Evolutionary conservation across 23 tunicate genomes (phyloP).

Genomic region (Botrylloides violaceus): DNA sequence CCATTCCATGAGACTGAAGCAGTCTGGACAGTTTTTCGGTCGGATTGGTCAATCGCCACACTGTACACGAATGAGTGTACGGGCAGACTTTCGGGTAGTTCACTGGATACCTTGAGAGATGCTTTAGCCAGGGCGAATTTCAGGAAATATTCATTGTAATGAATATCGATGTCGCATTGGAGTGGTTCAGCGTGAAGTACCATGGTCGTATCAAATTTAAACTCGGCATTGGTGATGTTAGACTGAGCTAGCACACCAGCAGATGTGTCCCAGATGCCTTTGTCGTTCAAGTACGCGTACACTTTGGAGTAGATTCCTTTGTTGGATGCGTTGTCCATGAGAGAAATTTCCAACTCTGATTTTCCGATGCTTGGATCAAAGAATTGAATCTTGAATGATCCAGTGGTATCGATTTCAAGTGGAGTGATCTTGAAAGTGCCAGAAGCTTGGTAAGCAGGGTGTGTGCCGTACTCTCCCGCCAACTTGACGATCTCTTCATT

Average conservation of each 20-base stretch:
- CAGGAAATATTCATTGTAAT: neutral
- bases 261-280: conserved; percentile 9
- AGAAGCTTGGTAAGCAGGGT: conserved; percentile 20
- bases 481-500: neutral
- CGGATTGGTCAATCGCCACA: neutral
- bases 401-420: conserved; percentile 19
- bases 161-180: conserved; percentile 1
- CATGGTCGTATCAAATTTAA: neutral
- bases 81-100: neutral
- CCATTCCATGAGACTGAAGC: neutral
- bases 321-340: conserved; percentile 24
- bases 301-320: conserved; percentile 3
- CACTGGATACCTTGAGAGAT: neutral
- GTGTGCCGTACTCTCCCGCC: conserved; percentile 3
- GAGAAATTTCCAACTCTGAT: conserved; percentile 9
- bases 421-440: conserved; percentile 26
- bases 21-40: neutral
- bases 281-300: conserved; percentile 23
- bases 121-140: neutral
- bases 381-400: conserved; percentile 1
- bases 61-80: neutral
- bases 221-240: conserved; percentile 17
- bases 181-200: conserved; percentile 5
- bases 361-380: conserved; percentile 33
- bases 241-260: neutral